Base-by-base conservation (phyloP, 2,113 vertebrate species). In the Chaetura pelagica region DNA sequence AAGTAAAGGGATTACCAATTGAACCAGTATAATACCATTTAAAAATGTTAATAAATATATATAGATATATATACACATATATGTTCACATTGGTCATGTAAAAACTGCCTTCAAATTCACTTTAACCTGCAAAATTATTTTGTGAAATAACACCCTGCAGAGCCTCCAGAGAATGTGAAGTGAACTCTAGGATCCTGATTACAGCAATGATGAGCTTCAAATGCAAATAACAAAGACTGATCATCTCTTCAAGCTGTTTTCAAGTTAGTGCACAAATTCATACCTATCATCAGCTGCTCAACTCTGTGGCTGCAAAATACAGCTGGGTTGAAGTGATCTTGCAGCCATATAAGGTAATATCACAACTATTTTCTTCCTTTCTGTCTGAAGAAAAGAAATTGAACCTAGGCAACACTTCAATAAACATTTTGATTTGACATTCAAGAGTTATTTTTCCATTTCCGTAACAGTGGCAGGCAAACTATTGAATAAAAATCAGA, bases 391-490 rank as follows among this genome's bases (percentile, higher is more conserved):
- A 44, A 49, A 49, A 26, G 4, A 59, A 55, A 54, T 38, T 35
- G 30, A 71, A 80, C 29, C 10, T 26, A 61, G 11, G 8, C 3
- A 71, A 32, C 4, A 58, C 23, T 73, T 46, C 22, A 89, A 27
- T 49, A 83, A 84, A 27, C 5, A 80, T 35, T n/a, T 66, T 74
- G 21, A 66, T 76, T 72, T 76, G 16, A 35, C 27, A 58, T 80
- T 78, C 11, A 38, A 20, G 29, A 62, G 3, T 20, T 44, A 17
- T n/a, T 59, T 66, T 86, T 49, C 29, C 17, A 57, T 30, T 75
- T 76, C 58, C 46, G 1, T 7, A 63, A 63, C 3, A 66, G 57
- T 29, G 0, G 0, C 30, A 54, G 24, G 17, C 21, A 57, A 90
- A 35, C 2, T 84, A 22, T 7, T 23, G 24, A 58, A 74, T 66